A percentile compares a stretch with the other conserved stretches of the same genome.
These are phyloP conservation scores for Otus sunia DNA, from an alignment of 2,113 vertebrate species.

Conservation along the genomic window DNA sequence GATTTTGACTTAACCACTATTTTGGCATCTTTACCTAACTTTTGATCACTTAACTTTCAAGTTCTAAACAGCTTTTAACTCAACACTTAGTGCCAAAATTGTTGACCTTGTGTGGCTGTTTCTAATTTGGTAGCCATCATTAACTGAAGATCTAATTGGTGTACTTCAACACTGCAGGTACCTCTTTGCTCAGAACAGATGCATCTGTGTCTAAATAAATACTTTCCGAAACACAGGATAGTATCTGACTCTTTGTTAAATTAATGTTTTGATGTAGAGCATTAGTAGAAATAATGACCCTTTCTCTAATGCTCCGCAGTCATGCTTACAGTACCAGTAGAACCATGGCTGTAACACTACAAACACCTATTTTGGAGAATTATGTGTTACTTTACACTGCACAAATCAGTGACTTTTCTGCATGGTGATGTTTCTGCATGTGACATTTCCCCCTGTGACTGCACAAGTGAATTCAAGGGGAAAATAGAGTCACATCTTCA, in stretches of 20 bases:
- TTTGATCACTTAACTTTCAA: background rate
- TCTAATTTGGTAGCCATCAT: background rate
- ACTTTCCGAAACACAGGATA: background rate
- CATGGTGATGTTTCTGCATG: background rate
- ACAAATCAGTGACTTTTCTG: conserved; percentile 12
- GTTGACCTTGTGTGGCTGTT: background rate
- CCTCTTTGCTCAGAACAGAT: background rate
- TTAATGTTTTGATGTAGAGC: background rate
- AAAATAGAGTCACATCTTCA: background rate
- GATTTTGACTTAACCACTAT: background rate
- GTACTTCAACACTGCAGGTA: background rate
- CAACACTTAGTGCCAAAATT: background rate
- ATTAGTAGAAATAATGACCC: background rate
- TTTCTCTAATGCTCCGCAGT: background rate
- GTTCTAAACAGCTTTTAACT: background rate
- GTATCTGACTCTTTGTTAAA: background rate
- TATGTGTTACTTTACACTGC: background rate
- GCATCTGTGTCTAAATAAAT: background rate
- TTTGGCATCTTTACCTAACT: background rate
- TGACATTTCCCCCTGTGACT: background rate
- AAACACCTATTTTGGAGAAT: background rate
- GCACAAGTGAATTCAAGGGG: background rate
- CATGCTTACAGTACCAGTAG: background rate
- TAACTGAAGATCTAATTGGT: background rate
- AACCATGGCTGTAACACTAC: background rate